Base-by-base conservation (phyloP, 2,113 vertebrate species). In the Eudyptes chrysolophus region DNA sequence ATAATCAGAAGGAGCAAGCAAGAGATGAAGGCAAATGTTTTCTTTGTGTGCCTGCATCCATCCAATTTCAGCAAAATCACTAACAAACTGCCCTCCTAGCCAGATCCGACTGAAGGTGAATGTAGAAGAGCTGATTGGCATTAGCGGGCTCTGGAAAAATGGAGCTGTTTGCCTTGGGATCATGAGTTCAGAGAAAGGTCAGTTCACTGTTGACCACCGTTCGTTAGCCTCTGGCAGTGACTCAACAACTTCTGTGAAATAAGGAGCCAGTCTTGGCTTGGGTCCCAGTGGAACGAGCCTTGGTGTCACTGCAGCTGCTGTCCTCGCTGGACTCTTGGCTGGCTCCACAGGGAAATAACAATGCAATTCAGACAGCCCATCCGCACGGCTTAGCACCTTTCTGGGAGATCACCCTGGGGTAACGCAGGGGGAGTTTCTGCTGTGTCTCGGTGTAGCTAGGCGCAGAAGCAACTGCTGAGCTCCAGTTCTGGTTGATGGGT, bases 101-200 rank as follows among this genome's bases (percentile, higher is more conserved):
- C 79, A 84, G 42, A 81, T 52, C 60, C 15, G 49, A 44, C 10
- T 81, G 94, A 87, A 93, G 82, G 76, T 60, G 38, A 81, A 64
- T 51, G 62, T 58, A 60, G 90, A 92, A 83, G 54, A 94, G 11
- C 81, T 93, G 95, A 96, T 58, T 92, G 87, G 71, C 55, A 52
- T 64, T 25, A 94, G 55, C 51, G 40, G 42, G 64, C 34, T 84
- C 62, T 66, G 81, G 87, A 89, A 93, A 92, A 95, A 95, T 86
- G 66, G 81, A 93, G 71, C 49, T 85, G 58, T 66, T 96, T 4
- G 4, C 94, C 78, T 86, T 80, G 78, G 74, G 89, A 77, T 68
- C 21, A 0, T 22, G 87, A 88, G 85, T 88, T 96, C 92, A 95
- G 75, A 80, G 70, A 92, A 96, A 92, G 89, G 95, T 96, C 89